Conservation (phyloP, 2,797 vertebrate species). For the Lagocephalus sceleratus region DNA sequence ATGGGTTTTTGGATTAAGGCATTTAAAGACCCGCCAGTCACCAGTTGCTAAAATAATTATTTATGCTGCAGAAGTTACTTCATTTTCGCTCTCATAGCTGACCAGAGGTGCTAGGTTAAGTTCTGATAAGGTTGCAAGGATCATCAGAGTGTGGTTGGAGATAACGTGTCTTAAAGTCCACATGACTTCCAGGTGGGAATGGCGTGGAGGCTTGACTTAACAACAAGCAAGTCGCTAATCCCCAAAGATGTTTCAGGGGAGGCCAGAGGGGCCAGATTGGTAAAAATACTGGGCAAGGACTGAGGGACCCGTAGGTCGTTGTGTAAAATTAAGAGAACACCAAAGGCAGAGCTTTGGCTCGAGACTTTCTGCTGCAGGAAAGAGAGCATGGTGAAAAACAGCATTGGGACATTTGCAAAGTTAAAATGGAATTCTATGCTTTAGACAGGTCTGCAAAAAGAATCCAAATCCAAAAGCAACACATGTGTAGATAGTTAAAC, state of each 20-base stretch:
- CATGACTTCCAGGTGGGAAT: constrained; percentile 25
- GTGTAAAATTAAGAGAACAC: constrained; percentile 62
- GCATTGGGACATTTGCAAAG: background rate
- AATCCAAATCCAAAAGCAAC: background rate
- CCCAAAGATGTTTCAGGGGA: constrained; percentile 8
- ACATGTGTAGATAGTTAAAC: background rate
- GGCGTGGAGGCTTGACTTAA: too few species aligned
- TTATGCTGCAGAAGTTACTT: constrained; percentile 13
- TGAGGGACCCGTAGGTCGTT: constrained; percentile 46
- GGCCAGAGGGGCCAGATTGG: constrained; percentile 42
- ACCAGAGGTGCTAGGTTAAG: constrained; percentile 58
- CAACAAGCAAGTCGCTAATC: background rate
- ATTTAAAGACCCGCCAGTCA: too few species aligned
- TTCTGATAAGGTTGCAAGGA: constrained; percentile 61
- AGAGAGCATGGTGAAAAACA: background rate
- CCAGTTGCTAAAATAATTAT: background rate
- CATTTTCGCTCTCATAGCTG: constrained; percentile 35
- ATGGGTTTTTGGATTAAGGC: too few species aligned
- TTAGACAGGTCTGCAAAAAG: background rate
- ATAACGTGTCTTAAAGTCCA: constrained; percentile 59
- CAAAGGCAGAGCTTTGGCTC: constrained; percentile 47
- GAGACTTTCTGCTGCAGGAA: constrained; percentile 24
- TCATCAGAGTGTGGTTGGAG: constrained; percentile 45
- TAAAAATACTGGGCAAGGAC: constrained; percentile 23
- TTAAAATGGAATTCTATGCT: background rate